Percentiles rank a stretch among this genome's conserved stretches.
These are phyloP conservation scores for Halcyon senegalensis DNA, from an alignment of 2,113 vertebrate genomes.

Conservation along the genomic window DNA sequence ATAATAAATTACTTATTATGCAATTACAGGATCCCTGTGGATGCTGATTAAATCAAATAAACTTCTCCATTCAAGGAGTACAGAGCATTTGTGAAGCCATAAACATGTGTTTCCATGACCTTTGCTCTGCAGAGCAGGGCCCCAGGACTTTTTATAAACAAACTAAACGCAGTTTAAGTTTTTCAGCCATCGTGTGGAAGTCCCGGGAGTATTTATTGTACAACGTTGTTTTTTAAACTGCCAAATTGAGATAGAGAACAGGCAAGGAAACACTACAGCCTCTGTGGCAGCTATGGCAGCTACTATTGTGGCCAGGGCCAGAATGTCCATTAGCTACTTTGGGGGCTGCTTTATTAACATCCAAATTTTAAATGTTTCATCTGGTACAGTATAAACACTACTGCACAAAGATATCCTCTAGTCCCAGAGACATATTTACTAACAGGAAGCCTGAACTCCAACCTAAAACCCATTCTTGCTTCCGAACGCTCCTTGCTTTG, in stretches of 20 bases:
- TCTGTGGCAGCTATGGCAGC: constrained; percentile 60
- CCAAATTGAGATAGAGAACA: constrained; percentile 53
- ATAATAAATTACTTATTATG: constrained; percentile 67
- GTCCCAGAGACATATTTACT: constrained; percentile 1
- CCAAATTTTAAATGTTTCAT: constrained; percentile 54
- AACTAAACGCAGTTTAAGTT: constrained; percentile 49
- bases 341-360: constrained; percentile 46
- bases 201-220: constrained; percentile 41
- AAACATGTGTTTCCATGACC: constrained; percentile 66
- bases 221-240: constrained; percentile 51
- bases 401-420: not conserved
- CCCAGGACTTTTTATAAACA: constrained; percentile 57
- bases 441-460: constrained; percentile 19
- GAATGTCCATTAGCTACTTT: constrained; percentile 68
- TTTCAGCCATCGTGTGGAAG: constrained; percentile 47
- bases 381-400: constrained; percentile 57
- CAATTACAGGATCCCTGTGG: constrained; percentile 58
- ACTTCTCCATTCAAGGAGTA: constrained; percentile 52
- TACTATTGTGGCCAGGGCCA: constrained; percentile 38
- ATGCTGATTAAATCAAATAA: constrained; percentile 73
- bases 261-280: constrained; percentile 38
- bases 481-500: not conserved
- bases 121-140: constrained; percentile 28
- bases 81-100: constrained; percentile 55
- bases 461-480: not conserved